phyloP scores from a whole-genome alignment of 2,797 vertebrate species.

The Anguilla marmorata region DNA sequence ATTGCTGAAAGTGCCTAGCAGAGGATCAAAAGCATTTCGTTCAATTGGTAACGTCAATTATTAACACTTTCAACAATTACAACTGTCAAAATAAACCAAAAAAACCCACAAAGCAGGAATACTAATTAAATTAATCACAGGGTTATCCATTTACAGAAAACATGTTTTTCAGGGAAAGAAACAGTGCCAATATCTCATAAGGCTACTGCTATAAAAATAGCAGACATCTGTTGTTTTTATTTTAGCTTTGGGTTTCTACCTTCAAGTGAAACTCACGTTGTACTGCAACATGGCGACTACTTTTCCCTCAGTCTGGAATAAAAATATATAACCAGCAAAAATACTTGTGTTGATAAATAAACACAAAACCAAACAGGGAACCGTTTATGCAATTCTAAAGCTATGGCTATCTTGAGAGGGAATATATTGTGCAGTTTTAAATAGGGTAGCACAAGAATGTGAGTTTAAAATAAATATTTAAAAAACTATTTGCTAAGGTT shows the following conservation, averaged over 20 bases:
- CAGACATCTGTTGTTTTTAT: conserved; percentile 52
- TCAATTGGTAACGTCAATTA: conserved; percentile 32
- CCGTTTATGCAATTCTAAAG: background rate
- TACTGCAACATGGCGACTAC: conserved; percentile 34
- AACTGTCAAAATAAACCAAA: conserved; percentile 79
- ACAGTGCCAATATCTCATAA: conserved; percentile 39
- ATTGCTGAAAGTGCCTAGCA: background rate
- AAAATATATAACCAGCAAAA: conserved; percentile 31
- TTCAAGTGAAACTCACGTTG: conserved; percentile 37
- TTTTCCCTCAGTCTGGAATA: conserved; percentile 3
- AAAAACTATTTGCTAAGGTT: background rate
- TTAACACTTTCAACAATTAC: conserved; percentile 79
- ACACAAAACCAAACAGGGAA: conserved; percentile 2
- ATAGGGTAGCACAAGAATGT: background rate
- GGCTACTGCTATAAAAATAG: conserved; percentile 46
- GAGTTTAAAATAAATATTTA: background rate
- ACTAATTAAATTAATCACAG: conserved; percentile 72
- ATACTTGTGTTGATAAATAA: conserved; percentile 33
- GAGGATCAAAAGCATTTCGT: background rate
- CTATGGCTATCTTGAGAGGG: background rate
- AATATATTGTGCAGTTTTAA: background rate
- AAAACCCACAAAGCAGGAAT: conserved; percentile 66
- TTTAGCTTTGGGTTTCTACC: conserved; percentile 45
- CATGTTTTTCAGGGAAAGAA: conserved; percentile 62
- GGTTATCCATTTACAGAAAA: conserved; percentile 65